These are phyloP conservation scores for Harmothoe impar DNA, from an alignment of 2,888 invertebrate species.

Conservation along the genomic window DNA sequence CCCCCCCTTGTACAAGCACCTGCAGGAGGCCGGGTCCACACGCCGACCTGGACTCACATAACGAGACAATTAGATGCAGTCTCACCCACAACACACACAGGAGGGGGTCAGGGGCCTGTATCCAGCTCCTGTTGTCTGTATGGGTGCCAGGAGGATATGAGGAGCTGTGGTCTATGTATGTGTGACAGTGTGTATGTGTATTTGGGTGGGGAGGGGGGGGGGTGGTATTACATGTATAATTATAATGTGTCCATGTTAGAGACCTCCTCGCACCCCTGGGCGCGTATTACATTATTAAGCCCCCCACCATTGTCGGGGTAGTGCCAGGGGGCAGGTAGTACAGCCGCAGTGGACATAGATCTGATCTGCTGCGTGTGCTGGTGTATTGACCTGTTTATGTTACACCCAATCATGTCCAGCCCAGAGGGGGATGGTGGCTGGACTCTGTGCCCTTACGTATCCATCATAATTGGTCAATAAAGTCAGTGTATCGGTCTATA, in stretches of 20 bases:
- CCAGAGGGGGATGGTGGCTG: neutral
- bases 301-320: too few relatives aligned
- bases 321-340: too few relatives aligned
- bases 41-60: neutral
- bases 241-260: too few relatives aligned
- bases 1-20: neutral
- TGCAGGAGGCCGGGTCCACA: neutral
- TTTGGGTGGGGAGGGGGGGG: too few relatives aligned
- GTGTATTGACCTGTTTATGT: constrained; percentile 6
- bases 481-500: neutral
- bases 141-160: neutral
- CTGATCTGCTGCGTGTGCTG: too few relatives aligned
- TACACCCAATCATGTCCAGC: neutral
- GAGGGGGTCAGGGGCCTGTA: neutral
- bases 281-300: too few relatives aligned
- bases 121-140: neutral
- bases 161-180: too few relatives aligned
- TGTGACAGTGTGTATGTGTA: too few relatives aligned
- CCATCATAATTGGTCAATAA: constrained; percentile 31
- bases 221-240: too few relatives aligned
- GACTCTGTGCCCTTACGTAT: neutral
- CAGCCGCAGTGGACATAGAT: too few relatives aligned
- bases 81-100: neutral
- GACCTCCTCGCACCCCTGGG: too few relatives aligned
- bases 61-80: constrained; percentile 12